Conservation (phyloP, 2,113 vertebrate species). For the Cettia cetti region DNA sequence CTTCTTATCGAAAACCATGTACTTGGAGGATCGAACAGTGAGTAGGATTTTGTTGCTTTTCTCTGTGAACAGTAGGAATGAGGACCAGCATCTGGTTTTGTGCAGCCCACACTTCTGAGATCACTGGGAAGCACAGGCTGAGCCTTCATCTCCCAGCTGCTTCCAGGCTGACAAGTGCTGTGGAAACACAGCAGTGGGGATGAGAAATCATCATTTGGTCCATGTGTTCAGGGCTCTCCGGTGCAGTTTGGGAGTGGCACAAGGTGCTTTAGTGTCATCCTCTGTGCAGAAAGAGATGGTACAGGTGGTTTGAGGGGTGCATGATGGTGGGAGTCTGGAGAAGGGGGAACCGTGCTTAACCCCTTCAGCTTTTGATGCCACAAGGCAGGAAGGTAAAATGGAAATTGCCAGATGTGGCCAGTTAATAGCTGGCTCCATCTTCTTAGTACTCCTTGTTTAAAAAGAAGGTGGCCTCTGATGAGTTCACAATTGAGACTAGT, state of each 20-base stretch:
- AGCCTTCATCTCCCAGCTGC: neutral
- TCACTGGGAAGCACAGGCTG: neutral
- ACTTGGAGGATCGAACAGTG: conserved; percentile 99
- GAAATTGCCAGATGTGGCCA: neutral
- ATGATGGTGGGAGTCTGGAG: neutral
- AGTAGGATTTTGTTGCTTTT: conserved; percentile 71
- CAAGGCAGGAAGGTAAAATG: neutral
- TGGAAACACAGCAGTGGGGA: neutral
- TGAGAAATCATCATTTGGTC: neutral
- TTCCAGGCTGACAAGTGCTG: neutral
- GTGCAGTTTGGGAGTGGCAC: neutral
- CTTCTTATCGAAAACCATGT: conserved; percentile 99
- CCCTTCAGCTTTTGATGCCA: neutral
- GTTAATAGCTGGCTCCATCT: neutral
- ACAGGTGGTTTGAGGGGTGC: neutral
- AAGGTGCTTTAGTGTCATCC: neutral
- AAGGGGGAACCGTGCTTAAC: neutral
- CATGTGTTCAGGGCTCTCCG: neutral
- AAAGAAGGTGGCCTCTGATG: neutral
- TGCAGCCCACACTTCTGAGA: conserved; percentile 3
- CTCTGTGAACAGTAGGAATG: neutral
- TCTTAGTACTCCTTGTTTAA: neutral
- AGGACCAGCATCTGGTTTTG: neutral
- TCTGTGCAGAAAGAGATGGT: neutral
- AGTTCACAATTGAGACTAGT: neutral